Evolutionary conservation across 2,113 vertebrate species (phyloP), one percentile per base, ranked within the genome.

Genomic region (Lasiurus borealis): DNA sequence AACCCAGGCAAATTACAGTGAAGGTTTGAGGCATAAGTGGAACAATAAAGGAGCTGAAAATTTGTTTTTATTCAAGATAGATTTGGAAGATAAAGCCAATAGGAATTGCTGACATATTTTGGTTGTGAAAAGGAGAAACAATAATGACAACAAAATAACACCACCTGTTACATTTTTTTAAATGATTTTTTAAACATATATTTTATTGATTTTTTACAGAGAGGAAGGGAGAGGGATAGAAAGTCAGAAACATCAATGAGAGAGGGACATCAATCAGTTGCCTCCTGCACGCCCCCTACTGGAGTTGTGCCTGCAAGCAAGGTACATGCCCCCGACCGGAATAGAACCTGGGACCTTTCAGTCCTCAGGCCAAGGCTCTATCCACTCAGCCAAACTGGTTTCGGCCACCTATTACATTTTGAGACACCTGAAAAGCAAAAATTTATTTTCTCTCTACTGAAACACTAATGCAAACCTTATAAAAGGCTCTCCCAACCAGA

Each of bases 71-170:
- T 64, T 64, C 75, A 64, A 64, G 7, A 54, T 46, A 72, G 12
- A 76, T 86, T 52, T 84, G 69, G 25, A 88, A 69, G 29, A 85
- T 21, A 64, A 85, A 92, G 21, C 2, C 23, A 81, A 7, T 5
- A 52, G 34, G 40, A 54, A 40, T 82, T 62, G 31, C 50, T 85
- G 46, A 48, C 2, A 1, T 71, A 44, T 34, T 72, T 52, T 8
- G 50, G 52, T 71, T 80, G 5, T 92, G 29, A 72, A 15, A 86
- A 54, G 66, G 50, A 92, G 36, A 85, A 91, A 85, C 11, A 92
- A 40, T 15, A 73, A 81, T 5, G 6, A 54, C 16, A 21, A 59
- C 8, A 59, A 21, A 59, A 57, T 8, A 54, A 57, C 18, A 90
- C 69, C 34, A 44, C 34, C 8, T 84, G 9, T 73, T 88, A 62